Evolutionary conservation across 2,113 vertebrate genomes (phyloP), one percentile per base, ranked within the genome.

Genomic region (Lepidothrix coronata): DNA sequence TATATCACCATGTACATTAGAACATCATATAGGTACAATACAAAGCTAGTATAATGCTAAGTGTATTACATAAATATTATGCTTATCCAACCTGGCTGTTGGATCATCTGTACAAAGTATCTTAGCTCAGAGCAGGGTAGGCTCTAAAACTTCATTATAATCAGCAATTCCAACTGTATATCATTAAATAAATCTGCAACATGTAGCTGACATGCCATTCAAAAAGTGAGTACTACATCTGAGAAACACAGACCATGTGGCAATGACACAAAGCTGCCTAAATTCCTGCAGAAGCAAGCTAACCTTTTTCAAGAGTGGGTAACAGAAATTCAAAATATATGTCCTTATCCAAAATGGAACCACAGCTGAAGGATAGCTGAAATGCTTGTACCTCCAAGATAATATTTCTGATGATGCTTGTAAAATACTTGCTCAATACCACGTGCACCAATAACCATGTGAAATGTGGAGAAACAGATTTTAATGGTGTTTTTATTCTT

Each of bases 91-190:
- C 71, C 68, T 58, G 14, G 46, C 28, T 79, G 37, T 15, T 92
- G 85, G 77, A 83, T 93, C 41, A 93, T 79, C 73, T 93, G 39
- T 80, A 79, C 81, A 66, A 95, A 96, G 88, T 55, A 95, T 28
- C 68, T 75, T 61, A 72, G 12, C 44, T 96, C 91, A 92, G 87
- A 87, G 54, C 68, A 82, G 72, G 24, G 74, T 22, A 65, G 39
- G 59, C 37, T 67, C 27, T 85, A 55, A 91, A 80, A 93, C 80
- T 61, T 73, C 57, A 61, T 90, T 87, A 91, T 27, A 91, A 73
- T 67, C 66, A 58, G 22, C 89, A 70, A 63, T 62, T 12, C 19
- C 33, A 71, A 3, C 4, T 30, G 9, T 14, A 27, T 18, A 58
- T 3, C 4, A 8, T 21, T 18, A 23, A 88, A 91, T 19, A 81